These are phyloP conservation scores for Vulpes lagopus DNA, from an alignment of 2,113 vertebrate genomes.

Conservation along the genomic window DNA sequence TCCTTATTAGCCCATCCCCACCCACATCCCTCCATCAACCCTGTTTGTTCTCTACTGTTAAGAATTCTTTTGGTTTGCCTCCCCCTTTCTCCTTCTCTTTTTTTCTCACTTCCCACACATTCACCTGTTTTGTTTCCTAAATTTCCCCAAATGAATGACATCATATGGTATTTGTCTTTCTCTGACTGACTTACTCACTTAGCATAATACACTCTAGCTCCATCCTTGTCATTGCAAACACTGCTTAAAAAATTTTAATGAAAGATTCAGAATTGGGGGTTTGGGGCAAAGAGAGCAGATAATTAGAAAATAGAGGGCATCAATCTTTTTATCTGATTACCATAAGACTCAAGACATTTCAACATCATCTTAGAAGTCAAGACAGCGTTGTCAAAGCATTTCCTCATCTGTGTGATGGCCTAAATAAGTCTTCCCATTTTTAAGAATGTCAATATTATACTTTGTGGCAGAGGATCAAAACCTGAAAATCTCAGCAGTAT, in stretches of 20 bases:
- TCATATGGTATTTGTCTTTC: not conserved
- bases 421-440: not conserved
- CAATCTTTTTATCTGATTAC: not conserved
- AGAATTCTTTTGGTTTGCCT: not conserved
- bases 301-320: constrained; percentile 23
- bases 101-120: not conserved
- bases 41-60: not conserved
- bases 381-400: not conserved
- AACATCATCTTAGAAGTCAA: not conserved
- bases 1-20: not conserved
- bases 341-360: not conserved
- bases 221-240: not conserved
- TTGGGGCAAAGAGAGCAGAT: not conserved
- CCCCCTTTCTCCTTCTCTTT: not conserved
- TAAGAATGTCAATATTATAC: not conserved
- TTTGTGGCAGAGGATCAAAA: not conserved
- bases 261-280: not conserved
- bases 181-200: not conserved
- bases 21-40: not conserved
- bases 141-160: not conserved
- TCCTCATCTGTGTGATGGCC: not conserved
- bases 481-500: not conserved
- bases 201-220: not conserved
- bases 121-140: not conserved
- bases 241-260: not conserved